A percentile compares a stretch with the other conserved stretches of the same genome.
Conservation (phyloP, 2,888 invertebrate genomes). For the Vannuccia rotundouncinata region DNA sequence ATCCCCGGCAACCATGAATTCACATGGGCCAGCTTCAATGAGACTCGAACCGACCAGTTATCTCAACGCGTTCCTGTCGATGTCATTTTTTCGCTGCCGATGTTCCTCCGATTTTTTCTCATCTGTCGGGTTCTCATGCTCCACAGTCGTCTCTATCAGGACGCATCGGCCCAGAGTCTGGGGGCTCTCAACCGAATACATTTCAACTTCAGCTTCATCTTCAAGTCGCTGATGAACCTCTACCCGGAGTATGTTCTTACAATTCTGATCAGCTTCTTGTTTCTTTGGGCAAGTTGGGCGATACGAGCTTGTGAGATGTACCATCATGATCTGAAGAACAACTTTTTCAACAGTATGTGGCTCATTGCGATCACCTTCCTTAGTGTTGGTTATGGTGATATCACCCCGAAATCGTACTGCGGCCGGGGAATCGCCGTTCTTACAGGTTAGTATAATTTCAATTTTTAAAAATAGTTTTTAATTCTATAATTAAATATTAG, state of each 20-base stretch:
- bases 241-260: conserved; percentile 53
- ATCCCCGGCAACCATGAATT: conserved; percentile 44
- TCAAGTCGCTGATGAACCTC: conserved; percentile 55
- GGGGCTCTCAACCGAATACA: conserved; percentile 81
- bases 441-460: conserved; percentile 48
- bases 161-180: conserved; percentile 55
- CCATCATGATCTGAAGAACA: conserved; percentile 45
- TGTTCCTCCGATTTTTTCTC: conserved; percentile 52
- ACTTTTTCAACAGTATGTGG: conserved; percentile 55
- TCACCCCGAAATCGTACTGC: conserved; percentile 54
- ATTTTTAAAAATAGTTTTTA: no score
- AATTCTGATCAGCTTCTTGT: conserved; percentile 47
- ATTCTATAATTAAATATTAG: no score
- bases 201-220: conserved; percentile 70
- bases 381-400: conserved; percentile 55
- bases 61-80: conserved; percentile 47
- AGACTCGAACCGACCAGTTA: neutral
- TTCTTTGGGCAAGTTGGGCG: conserved; percentile 52
- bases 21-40: neutral
- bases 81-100: conserved; percentile 51
- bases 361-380: conserved; percentile 55
- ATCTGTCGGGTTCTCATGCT: conserved; percentile 52
- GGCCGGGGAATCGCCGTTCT: conserved; percentile 53
- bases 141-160: conserved; percentile 52
- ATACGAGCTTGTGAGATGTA: conserved; percentile 52